Percentiles rank a stretch among this genome's conserved stretches.
These are phyloP conservation scores for Yponomeuta evonymella DNA, from an alignment of 2,888 invertebrate species.

Conservation along the genomic window DNA sequence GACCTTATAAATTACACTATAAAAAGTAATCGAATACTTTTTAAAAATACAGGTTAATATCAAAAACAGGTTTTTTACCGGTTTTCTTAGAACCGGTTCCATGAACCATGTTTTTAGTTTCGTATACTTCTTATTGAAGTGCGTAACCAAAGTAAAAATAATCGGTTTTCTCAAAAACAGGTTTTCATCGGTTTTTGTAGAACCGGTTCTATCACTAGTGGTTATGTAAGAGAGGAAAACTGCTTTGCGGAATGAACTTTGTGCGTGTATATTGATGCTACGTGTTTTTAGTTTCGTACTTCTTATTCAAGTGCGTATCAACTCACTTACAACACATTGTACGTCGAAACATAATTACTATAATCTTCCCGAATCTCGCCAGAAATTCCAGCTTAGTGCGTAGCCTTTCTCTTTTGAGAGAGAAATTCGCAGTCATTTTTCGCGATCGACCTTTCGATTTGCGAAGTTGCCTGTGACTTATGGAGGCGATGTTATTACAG, in stretches of 20 bases:
- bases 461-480: conserved; percentile 48
- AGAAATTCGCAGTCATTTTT: conserved; percentile 20
- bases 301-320: neutral
- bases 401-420: conserved; percentile 24
- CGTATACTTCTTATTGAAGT: too few species aligned
- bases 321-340: neutral
- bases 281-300: neutral
- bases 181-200: too few species aligned
- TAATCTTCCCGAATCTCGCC: neutral
- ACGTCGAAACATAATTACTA: neutral
- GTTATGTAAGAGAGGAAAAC: neutral
- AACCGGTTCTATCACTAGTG: neutral
- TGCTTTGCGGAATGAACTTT: neutral
- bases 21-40: too few species aligned
- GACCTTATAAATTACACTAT: too few species aligned
- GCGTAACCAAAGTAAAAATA: too few species aligned
- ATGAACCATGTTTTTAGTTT: too few species aligned
- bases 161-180: too few species aligned
- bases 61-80: too few species aligned
- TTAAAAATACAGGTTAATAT: too few species aligned
- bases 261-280: neutral
- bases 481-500: conserved; percentile 57
- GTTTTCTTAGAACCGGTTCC: too few species aligned
- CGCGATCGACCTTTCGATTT: conserved; percentile 28
- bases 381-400: conserved; percentile 23